Evolutionary conservation across 1,140 invertebrate genomes (phyloP), one percentile per base, ranked within the genome.

Genomic region (Procambarus virginalis): DNA sequence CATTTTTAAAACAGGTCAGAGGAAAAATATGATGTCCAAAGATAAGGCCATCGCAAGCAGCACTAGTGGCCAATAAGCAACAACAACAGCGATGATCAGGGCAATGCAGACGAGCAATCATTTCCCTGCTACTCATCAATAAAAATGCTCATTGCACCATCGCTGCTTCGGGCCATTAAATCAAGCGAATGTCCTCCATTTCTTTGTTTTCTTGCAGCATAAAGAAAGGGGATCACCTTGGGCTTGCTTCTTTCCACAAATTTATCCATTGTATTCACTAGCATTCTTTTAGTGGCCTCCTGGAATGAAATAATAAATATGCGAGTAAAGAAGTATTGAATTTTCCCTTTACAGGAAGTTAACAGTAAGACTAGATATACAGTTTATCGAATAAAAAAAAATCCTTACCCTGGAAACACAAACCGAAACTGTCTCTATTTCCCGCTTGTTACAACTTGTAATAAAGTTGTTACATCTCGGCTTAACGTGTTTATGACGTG

Each of bases 201-300:
- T 80, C 78, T 80, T 80, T 80, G 78, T 80, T 58, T 49, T 55
- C 45, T 80, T 80, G 22, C 55, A 58, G 48, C 55, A 17, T 58
- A 80, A 80, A 80, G 49, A 80, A 80, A 55, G 78, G 78, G 78
- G 78, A 80, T 80, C 55, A 80, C 78, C 78, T 55, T 58, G 20
- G 55, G 78, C 78, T 80, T 55, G 49, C 20, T 80, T 58, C 78
- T 55, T 22, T n/a, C 78, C 55, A 14, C 20, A 49, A 55, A n/a
- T 80, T 55, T 80, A 80, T n/a, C 78, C 49, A 80, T 8, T 68
- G 73, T 3, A n/a, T 84, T 70, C 17, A 84, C 12, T 84, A 70
- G 4, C 45, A 48, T 73, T 49, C 46, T 3, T 80, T 34, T 80
- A 80, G 78, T 80, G 78, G 78, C 49, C 49, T 80, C 78, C 78